Evolutionary conservation across 2,888 invertebrate species (phyloP).

Genomic region (Tigriopus californicus): DNA sequence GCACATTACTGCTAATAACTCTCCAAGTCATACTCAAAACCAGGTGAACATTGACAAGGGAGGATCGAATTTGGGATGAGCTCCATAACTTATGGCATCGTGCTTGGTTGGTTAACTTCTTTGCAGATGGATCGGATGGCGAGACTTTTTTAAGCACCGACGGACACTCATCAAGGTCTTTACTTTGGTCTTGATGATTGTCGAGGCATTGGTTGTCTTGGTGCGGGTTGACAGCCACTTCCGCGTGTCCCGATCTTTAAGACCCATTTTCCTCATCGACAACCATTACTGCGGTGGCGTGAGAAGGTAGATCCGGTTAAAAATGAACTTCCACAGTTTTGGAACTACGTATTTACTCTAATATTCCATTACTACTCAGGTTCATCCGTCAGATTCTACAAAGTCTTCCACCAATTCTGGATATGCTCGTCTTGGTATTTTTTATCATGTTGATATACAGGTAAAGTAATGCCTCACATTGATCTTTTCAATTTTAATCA

Average conservation of each 20-base stretch:
- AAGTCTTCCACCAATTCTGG: constrained; percentile 65
- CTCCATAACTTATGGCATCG: neutral
- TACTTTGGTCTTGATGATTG: constrained; percentile 55
- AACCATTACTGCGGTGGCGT: constrained; percentile 65
- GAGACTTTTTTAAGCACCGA: constrained; percentile 60
- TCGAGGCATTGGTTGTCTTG: constrained; percentile 59
- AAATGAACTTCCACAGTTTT: neutral
- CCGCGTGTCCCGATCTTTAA: constrained; percentile 60
- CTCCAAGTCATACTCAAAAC: constrained; percentile 52
- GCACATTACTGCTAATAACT: constrained; percentile 53
- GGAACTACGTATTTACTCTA: neutral
- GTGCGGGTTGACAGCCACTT: constrained; percentile 65
- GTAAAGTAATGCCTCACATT: neutral
- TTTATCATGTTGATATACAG: constrained; percentile 52
- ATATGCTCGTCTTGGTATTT: constrained; percentile 62
- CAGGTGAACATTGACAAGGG: neutral
- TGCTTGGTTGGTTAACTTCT: neutral
- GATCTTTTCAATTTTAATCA: neutral
- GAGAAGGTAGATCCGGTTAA: constrained; percentile 26
- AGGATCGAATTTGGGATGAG: neutral
- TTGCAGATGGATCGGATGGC: constrained; percentile 65
- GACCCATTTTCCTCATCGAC: constrained; percentile 74
- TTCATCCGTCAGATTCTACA: constrained; percentile 49
- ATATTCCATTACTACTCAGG: neutral
- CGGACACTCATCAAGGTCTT: constrained; percentile 48